Evolutionary conservation across 1,140 invertebrate species (phyloP).

Genomic region (Drosophila watanabei): DNA sequence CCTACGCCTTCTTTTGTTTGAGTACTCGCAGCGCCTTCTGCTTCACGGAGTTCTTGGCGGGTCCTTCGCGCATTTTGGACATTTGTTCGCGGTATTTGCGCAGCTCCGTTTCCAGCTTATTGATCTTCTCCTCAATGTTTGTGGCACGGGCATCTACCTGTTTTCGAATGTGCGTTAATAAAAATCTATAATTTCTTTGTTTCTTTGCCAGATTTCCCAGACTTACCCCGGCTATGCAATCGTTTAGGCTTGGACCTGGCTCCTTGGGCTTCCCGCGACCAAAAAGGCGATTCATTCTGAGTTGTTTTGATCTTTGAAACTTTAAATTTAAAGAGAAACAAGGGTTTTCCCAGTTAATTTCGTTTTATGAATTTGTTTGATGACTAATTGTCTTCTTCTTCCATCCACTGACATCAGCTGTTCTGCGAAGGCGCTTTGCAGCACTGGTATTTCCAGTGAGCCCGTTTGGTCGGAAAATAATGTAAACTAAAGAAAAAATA

Average conservation of each 20-base stretch:
- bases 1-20: constrained; percentile 98
- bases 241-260: constrained; percentile 96
- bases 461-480: too few relatives aligned
- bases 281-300: constrained; percentile 97
- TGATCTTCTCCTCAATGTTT: constrained; percentile 98
- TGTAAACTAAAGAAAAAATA: too few relatives aligned
- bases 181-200: constrained; percentile 3
- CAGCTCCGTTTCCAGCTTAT: constrained; percentile 96
- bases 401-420: constrained; percentile 51
- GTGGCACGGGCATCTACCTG: constrained; percentile 97
- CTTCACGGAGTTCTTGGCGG: constrained; percentile 97
- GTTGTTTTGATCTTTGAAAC: not conserved
- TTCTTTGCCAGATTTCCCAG: not conserved
- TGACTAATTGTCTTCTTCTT: constrained; percentile 71
- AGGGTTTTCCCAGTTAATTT: constrained; percentile 31
- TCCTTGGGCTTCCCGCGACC: constrained; percentile 96
- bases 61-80: constrained; percentile 99
- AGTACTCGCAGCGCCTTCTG: constrained; percentile 97
- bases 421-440: not conserved
- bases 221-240: constrained; percentile 96
- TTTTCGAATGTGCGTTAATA: constrained; percentile 1
- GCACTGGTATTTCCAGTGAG: too few relatives aligned
- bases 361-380: constrained; percentile 68
- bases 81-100: constrained; percentile 99
- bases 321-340: not conserved